These are phyloP conservation scores for Schlechtendalia chinensis DNA, from an alignment of 1,140 invertebrate genomes.

Conservation along the genomic window DNA sequence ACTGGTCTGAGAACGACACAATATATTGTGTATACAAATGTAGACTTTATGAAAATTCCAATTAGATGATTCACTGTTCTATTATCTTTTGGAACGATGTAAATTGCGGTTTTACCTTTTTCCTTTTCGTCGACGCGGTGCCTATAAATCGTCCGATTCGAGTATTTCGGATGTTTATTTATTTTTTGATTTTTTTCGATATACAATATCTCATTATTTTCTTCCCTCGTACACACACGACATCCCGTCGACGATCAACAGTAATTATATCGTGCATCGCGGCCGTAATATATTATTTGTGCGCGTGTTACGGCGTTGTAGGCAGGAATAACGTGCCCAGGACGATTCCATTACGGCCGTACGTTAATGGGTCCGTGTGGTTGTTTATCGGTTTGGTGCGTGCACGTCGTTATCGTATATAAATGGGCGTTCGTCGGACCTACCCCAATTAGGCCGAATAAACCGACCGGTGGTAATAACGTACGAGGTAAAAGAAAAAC, in stretches of 20 bases:
- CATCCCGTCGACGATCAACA: background rate
- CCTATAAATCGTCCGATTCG: background rate
- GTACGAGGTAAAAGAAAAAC: background rate
- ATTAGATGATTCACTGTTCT: background rate
- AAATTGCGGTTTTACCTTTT: background rate
- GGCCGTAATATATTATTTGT: background rate
- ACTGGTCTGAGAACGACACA: no score
- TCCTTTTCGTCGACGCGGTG: background rate
- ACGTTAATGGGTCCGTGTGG: background rate
- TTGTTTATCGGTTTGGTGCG: background rate
- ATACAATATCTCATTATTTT: background rate
- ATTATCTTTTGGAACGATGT: background rate
- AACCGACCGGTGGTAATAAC: no score
- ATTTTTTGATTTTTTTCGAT: no score
- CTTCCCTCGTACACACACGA: background rate
- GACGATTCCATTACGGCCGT: background rate
- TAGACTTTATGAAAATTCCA: background rate
- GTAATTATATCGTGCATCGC: background rate
- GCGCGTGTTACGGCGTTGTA: no score
- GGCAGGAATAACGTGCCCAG: no score
- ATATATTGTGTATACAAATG: no score
- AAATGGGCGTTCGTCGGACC: no score
- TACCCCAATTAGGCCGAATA: slow-evolving; percentile 11
- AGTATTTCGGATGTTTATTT: background rate
- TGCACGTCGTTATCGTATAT: background rate